Percentiles rank a stretch among this genome's conserved stretches.
phyloP scores from a whole-genome alignment of 2,888 invertebrate genomes.

The Fragum sueziense region DNA sequence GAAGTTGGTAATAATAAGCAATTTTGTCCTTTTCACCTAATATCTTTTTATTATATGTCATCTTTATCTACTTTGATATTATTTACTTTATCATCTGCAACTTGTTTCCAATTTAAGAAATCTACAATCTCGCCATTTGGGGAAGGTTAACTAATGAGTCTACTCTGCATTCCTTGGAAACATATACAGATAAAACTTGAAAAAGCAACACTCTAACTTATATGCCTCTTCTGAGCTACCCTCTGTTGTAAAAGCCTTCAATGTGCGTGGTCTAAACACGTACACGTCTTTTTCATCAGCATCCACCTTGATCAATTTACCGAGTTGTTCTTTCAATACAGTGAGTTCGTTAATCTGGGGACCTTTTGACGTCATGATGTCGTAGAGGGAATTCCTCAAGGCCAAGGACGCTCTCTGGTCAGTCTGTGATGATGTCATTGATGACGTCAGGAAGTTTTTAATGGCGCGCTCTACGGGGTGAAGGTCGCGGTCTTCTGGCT shows the following conservation, averaged over 20 bases:
- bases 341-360: neutral
- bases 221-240: neutral
- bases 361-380: constrained; percentile 7
- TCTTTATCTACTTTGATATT: too few species aligned
- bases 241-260: constrained; percentile 39
- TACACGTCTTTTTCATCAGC: constrained; percentile 6
- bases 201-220: neutral
- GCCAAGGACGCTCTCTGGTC: neutral
- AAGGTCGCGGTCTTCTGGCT: constrained; percentile 32
- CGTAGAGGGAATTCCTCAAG: constrained; percentile 22
- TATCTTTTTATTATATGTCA: too few species aligned
- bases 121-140: too few species aligned
- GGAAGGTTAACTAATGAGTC: too few species aligned
- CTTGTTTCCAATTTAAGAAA: too few species aligned
- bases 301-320: constrained; percentile 29
- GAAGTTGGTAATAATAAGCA: too few species aligned
- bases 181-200: neutral
- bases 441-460: constrained; percentile 12
- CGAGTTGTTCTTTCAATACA: constrained; percentile 9
- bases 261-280: constrained; percentile 32
- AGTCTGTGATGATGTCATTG: neutral
- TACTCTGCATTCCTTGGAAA: neutral
- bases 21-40: too few species aligned
- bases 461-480: constrained; percentile 46
- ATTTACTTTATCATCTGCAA: too few species aligned